These are phyloP conservation scores for Morpho achilles DNA, from an alignment of 2,888 invertebrate genomes.

Conservation along the genomic window DNA sequence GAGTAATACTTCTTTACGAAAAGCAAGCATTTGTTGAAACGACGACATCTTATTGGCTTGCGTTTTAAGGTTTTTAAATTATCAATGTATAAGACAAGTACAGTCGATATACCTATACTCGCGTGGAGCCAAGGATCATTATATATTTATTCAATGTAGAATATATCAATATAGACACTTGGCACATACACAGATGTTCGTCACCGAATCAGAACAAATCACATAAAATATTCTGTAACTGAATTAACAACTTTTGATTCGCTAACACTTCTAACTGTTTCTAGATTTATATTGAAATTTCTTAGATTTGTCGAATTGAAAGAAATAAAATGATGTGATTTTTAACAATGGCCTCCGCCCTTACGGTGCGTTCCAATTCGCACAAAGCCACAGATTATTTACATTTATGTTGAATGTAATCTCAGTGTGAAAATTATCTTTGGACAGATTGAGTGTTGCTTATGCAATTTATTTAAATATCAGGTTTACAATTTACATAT, in stretches of 20 bases:
- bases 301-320: conserved; percentile 31
- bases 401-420: too few relatives aligned
- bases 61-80: conserved; percentile 11
- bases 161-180: conserved; percentile 22
- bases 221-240: conserved; percentile 33
- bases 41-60: conserved; percentile 34
- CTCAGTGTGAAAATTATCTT: too few relatives aligned
- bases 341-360: conserved; percentile 30
- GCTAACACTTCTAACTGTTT: conserved; percentile 37
- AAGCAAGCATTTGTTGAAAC: conserved; percentile 38
- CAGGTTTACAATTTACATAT: too few relatives aligned
- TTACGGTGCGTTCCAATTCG: conserved; percentile 32
- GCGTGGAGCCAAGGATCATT: conserved; percentile 28
- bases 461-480: too few relatives aligned
- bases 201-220: conserved; percentile 26
- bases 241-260: conserved; percentile 38
- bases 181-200: conserved; percentile 27
- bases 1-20: conserved; percentile 44
- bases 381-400: conserved; percentile 11
- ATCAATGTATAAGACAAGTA: conserved; percentile 4
- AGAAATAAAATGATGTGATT: conserved; percentile 36
- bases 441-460: not conserved
- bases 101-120: conserved; percentile 18
- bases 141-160: conserved; percentile 21
- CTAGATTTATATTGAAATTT: conserved; percentile 19